Evolutionary conservation across 2,797 vertebrate genomes (phyloP).

Genomic region (Sebastes alutus): DNA sequence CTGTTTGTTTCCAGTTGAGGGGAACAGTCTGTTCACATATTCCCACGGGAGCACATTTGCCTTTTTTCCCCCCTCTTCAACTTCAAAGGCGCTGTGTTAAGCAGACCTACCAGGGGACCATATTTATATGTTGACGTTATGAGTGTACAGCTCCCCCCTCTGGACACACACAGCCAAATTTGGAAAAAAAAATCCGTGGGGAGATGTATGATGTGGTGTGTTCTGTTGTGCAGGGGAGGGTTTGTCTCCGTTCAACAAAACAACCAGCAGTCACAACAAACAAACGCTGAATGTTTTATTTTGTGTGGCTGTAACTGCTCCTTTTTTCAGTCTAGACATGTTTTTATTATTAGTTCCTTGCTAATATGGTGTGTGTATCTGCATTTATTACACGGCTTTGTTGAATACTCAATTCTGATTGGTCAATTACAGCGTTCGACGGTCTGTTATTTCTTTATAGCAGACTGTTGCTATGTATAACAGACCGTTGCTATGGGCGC

Average conservation of each 20-base stretch:
- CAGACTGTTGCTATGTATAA: too few relatives aligned
- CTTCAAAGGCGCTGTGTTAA: slow-evolving; percentile 51
- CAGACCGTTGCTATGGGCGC: too few relatives aligned
- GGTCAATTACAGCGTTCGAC: too few relatives aligned
- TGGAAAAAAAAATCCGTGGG: slow-evolving; percentile 17
- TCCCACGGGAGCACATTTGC: slow-evolving; percentile 45
- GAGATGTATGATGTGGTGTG: slow-evolving; percentile 26
- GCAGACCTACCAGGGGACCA: slow-evolving; percentile 37
- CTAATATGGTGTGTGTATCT: not conserved
- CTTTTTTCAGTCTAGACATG: not conserved
- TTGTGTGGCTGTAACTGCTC: not conserved
- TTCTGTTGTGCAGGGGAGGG: slow-evolving; percentile 6
- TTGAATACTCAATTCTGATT: too few relatives aligned
- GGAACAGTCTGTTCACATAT: slow-evolving; percentile 40
- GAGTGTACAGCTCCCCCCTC: slow-evolving; percentile 68
- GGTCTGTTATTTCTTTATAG: too few relatives aligned
- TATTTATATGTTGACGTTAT: slow-evolving; percentile 55
- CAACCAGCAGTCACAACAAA: slow-evolving; percentile 42
- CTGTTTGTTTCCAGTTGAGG: slow-evolving; percentile 45
- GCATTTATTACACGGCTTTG: too few relatives aligned
- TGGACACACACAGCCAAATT: slow-evolving; percentile 52
- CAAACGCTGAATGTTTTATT: slow-evolving; percentile 21
- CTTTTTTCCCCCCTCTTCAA: slow-evolving; percentile 1
- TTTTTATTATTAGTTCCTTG: not conserved
- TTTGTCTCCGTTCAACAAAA: slow-evolving; percentile 40